Evolutionary conservation across 2,797 vertebrate genomes (phyloP), one percentile per base, ranked within the genome.

Genomic region (Sorex maritimensis): DNA sequence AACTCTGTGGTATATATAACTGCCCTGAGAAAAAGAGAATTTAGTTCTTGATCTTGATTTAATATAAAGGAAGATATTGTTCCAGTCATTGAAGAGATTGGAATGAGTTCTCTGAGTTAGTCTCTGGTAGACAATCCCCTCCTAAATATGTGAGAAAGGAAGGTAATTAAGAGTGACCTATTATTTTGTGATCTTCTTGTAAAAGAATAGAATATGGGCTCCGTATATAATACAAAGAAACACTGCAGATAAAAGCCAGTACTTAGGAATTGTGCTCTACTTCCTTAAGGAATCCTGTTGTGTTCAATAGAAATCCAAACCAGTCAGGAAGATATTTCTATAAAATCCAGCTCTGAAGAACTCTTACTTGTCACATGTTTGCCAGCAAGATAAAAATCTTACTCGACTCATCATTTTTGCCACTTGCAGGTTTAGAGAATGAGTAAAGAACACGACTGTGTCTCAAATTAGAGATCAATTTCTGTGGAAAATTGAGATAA

Each of bases 401-500:
- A 63, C 58, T 78, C 58, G 41, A 55, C 10, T 71, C 28, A 17
- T 72, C 69, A 34, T 4, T 30, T 74, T 17, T 7, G 30, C 73
- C 2, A 9, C 11, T 4, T 13, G 13, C 11, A 21, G 1, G 30
- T 26, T 86, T 46, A 30, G 11, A 49, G 80, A 88, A 77, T 38
- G 5, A 15, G 73, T 7, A 86, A n/a, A 1, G 30, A 86, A 67
- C 28, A 1, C 67, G 34, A 3, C 46, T 87, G 67, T 87, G 67
- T 87, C 21, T 74, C 72, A 46, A 61, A 83, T 81, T 78, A 11
- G 8, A 41, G 80, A 30, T 72, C 34, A 17, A 75, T 90, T 87
- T 6, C 15, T 61, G 0, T 80, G 80, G 75, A 72, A 30, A 91
- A 68, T 14, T 81, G 30, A 77, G 72, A 91, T 69, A 89, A 96